Evolutionary conservation across 2,113 vertebrate species (phyloP).

Genomic region (Phyllopteryx taeniolatus): DNA sequence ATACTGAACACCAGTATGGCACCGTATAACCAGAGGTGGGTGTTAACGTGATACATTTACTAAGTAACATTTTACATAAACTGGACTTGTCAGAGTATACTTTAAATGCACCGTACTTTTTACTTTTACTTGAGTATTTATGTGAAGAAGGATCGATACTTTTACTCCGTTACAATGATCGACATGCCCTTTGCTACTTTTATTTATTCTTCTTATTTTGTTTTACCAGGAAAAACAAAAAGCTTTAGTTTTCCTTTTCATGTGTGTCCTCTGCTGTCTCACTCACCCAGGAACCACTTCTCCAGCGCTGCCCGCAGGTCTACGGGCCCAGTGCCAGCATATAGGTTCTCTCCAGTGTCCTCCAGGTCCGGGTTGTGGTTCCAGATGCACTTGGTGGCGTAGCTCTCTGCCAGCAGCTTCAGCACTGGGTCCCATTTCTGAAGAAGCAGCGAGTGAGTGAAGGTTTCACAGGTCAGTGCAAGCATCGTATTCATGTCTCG

Average conservation of each 20-base stretch:
- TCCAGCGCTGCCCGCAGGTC: conserved; percentile 48
- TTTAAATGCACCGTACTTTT: no score
- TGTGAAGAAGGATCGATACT: no score
- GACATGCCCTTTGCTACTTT: no score
- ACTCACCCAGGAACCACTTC: conserved; percentile 69
- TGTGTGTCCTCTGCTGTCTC: not conserved
- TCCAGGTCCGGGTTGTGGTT: conserved; percentile 60
- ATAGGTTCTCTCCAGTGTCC: conserved; percentile 71
- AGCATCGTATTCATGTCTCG: not conserved
- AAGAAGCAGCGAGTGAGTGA: not conserved
- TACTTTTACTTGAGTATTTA: no score
- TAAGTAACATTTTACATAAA: not conserved
- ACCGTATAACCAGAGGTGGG: no score
- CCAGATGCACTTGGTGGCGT: conserved; percentile 68
- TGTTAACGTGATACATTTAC: no score
- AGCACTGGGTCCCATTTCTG: conserved; percentile 66
- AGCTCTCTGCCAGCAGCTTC: conserved; percentile 52
- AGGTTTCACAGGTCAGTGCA: not conserved
- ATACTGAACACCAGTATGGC: no score
- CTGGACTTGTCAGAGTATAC: no score
- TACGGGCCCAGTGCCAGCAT: conserved; percentile 10
- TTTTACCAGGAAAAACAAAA: not conserved
- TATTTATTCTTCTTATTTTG: not conserved
- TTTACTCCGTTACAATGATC: no score
- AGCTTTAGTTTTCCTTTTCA: not conserved